Conservation (phyloP, 2,797 vertebrate species). For the Ataeniobius toweri region DNA sequence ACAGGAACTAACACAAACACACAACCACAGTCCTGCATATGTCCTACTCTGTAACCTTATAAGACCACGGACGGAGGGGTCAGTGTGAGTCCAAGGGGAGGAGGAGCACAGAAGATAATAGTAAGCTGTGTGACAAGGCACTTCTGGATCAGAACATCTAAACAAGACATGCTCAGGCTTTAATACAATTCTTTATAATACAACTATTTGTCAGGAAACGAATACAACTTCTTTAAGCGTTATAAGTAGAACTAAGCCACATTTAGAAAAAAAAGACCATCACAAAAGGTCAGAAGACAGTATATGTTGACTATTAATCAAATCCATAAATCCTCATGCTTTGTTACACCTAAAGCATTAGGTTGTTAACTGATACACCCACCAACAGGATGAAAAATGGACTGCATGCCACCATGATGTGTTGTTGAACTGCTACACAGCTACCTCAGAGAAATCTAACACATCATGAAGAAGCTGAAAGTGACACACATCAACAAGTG, state of each 20-base stretch:
- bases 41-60: slow-evolving; percentile 67
- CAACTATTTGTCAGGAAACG: slow-evolving; percentile 15
- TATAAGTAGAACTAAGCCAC: not conserved
- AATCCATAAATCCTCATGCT: not conserved
- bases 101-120: slow-evolving; percentile 38
- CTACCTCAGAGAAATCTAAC: slow-evolving; percentile 34
- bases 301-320: not conserved
- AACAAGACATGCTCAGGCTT: slow-evolving; percentile 41
- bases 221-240: not conserved
- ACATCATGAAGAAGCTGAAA: slow-evolving; percentile 19
- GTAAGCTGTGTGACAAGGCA: slow-evolving; percentile 42
- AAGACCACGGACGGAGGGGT: slow-evolving; percentile 50
- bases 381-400: not conserved
- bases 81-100: not conserved
- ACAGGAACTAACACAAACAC: slow-evolving; percentile 14
- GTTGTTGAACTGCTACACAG: slow-evolving; percentile 4
- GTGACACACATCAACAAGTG: slow-evolving; percentile 35
- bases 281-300: not conserved
- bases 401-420: not conserved
- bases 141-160: slow-evolving; percentile 51
- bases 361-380: not conserved
- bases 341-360: not conserved
- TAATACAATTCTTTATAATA: slow-evolving; percentile 7
- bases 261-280: not conserved
- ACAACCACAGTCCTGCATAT: slow-evolving; percentile 17